Evolutionary conservation across 2,888 invertebrate species (phyloP).

Genomic region (Camptogramma bilineatum): DNA sequence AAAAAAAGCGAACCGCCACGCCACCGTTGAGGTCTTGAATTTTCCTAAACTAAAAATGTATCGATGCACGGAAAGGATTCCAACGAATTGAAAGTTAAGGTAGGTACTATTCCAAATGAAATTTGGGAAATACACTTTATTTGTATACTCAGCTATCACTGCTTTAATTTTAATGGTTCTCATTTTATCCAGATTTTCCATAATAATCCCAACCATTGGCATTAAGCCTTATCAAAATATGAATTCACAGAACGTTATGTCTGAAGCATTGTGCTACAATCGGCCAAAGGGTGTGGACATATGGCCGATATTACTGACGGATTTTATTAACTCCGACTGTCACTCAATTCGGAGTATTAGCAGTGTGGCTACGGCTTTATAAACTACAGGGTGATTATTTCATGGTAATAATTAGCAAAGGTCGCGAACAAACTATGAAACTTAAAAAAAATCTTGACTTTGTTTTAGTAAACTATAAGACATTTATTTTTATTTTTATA

Average conservation of each 20-base stretch:
- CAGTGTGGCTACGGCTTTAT: slow-evolving; percentile 52
- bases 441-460: too few relatives aligned
- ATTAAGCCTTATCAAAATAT: slow-evolving; percentile 14
- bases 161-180: not conserved
- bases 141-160: too few relatives aligned
- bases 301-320: slow-evolving; percentile 73
- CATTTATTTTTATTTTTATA: too few relatives aligned
- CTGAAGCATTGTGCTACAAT: slow-evolving; percentile 6
- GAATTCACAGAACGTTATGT: slow-evolving; percentile 1
- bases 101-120: too few relatives aligned
- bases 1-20: too few relatives aligned
- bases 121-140: too few relatives aligned
- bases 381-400: slow-evolving; percentile 56
- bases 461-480: too few relatives aligned
- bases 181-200: not conserved
- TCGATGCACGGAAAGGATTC: too few relatives aligned
- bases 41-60: too few relatives aligned
- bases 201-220: not conserved
- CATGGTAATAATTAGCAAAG: not conserved
- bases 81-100: too few relatives aligned
- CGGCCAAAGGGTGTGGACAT: slow-evolving; percentile 70
- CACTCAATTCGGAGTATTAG: slow-evolving; percentile 81
- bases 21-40: too few relatives aligned
- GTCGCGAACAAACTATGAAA: too few relatives aligned
- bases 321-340: slow-evolving; percentile 82